These are phyloP conservation scores for Hemistola chrysoprasaria DNA, from an alignment of 2,888 invertebrate species.

Conservation along the genomic window DNA sequence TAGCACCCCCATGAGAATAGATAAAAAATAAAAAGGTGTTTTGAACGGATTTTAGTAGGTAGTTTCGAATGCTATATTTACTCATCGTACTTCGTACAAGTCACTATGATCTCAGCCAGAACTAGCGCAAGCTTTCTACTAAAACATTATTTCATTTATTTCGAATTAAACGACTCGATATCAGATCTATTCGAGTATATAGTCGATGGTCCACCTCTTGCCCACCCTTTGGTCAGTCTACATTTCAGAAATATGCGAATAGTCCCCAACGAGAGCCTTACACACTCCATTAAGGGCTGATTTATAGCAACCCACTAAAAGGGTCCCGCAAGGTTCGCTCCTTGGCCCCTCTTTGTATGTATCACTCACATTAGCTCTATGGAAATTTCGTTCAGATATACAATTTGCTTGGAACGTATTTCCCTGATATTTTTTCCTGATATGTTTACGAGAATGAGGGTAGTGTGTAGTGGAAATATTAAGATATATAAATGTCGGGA, in stretches of 20 bases:
- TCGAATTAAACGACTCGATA: no score
- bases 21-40: no score
- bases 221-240: conserved; percentile 48
- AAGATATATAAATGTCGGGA: conserved; percentile 16
- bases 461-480: conserved; percentile 19
- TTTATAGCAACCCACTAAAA: conserved; percentile 75
- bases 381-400: conserved; percentile 49
- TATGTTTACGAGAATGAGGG: conserved; percentile 21
- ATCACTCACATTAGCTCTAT: conserved; percentile 72
- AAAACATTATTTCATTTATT: no score
- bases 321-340: conserved; percentile 68
- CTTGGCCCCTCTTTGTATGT: conserved; percentile 62
- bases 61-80: no score
- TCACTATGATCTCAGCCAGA: no score
- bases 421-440: conserved; percentile 44
- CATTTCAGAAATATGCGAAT: conserved; percentile 66
- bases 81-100: no score
- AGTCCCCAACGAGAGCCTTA: conserved; percentile 54
- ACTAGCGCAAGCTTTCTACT: no score
- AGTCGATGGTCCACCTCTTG: conserved; percentile 31
- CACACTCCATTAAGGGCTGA: conserved; percentile 75
- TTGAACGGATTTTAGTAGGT: no score
- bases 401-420: conserved; percentile 54
- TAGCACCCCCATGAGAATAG: no score
- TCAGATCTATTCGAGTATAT: no score